Percentiles rank a stretch among this genome's conserved stretches.
Evolutionary conservation across 2,113 vertebrate genomes (phyloP).

Genomic region (Excalfactoria chinensis): DNA sequence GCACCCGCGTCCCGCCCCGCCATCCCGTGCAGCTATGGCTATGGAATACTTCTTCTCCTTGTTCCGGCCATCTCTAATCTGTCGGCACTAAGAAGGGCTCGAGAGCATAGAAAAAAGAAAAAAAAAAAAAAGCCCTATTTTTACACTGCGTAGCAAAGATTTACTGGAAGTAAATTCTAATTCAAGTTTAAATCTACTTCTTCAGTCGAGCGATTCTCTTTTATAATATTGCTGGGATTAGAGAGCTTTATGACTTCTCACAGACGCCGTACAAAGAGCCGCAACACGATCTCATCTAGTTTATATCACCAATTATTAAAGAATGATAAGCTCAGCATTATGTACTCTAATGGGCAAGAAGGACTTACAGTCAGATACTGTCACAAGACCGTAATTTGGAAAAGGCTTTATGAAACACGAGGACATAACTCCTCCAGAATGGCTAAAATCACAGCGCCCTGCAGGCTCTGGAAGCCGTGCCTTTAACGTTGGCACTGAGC

Average conservation of each 20-base stretch:
- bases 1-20: not conserved
- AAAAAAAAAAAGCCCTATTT: slow-evolving; percentile 30
- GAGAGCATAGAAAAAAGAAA: slow-evolving; percentile 23
- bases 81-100: slow-evolving; percentile 14
- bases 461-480: slow-evolving; percentile 60
- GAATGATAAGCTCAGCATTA: slow-evolving; percentile 68
- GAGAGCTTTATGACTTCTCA: slow-evolving; percentile 53
- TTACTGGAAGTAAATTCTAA: slow-evolving; percentile 64
- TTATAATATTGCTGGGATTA: slow-evolving; percentile 61
- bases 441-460: slow-evolving; percentile 73
- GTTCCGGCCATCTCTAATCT: not conserved
- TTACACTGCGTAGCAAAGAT: slow-evolving; percentile 60
- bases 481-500: slow-evolving; percentile 28
- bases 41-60: not conserved
- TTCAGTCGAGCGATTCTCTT: slow-evolving; percentile 45
- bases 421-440: slow-evolving; percentile 62
- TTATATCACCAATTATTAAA: slow-evolving; percentile 66
- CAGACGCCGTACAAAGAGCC: slow-evolving; percentile 60
- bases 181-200: slow-evolving; percentile 62
- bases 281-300: slow-evolving; percentile 68
- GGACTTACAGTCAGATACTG: slow-evolving; percentile 65
- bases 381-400: slow-evolving; percentile 53
- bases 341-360: slow-evolving; percentile 59
- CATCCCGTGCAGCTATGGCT: slow-evolving; percentile 43
- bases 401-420: slow-evolving; percentile 65